Evolutionary conservation across 2,113 vertebrate species (phyloP).

Genomic region (Phainopepla nitens): DNA sequence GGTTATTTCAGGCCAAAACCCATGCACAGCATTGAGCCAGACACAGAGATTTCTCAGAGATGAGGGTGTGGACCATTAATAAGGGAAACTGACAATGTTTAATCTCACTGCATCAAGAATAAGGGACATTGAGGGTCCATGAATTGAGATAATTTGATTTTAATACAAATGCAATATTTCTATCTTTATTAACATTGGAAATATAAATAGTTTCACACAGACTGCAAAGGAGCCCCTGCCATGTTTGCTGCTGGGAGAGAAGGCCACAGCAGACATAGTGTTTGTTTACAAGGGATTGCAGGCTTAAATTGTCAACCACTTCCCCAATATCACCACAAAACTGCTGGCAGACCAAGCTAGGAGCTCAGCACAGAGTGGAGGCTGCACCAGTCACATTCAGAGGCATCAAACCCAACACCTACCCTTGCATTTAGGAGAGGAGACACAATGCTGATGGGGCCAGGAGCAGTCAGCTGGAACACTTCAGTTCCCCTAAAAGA

Average conservation of each 20-base stretch:
- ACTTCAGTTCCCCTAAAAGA: background rate
- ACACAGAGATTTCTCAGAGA: background rate
- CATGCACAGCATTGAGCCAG: fast-evolving
- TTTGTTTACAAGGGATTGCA: background rate
- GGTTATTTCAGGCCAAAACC: background rate
- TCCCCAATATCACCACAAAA: fast-evolving
- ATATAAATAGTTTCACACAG: background rate
- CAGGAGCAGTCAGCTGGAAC: background rate
- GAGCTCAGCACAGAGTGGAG: background rate
- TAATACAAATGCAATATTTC: background rate
- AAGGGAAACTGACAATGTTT: background rate
- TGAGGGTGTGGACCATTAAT: background rate
- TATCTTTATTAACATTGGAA: background rate
- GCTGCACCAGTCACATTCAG: fast-evolving
- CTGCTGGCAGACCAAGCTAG: background rate
- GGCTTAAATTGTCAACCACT: background rate
- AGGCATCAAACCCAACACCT: background rate
- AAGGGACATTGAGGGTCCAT: background rate
- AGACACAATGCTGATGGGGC: background rate
- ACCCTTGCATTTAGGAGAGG: background rate
- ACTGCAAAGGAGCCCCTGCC: background rate
- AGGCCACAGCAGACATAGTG: background rate
- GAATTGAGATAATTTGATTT: background rate
- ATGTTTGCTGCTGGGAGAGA: background rate
- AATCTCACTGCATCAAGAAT: background rate